These are phyloP conservation scores for Mimumesa dahlbomi DNA, from an alignment of 2,888 invertebrate species.

Conservation along the genomic window DNA sequence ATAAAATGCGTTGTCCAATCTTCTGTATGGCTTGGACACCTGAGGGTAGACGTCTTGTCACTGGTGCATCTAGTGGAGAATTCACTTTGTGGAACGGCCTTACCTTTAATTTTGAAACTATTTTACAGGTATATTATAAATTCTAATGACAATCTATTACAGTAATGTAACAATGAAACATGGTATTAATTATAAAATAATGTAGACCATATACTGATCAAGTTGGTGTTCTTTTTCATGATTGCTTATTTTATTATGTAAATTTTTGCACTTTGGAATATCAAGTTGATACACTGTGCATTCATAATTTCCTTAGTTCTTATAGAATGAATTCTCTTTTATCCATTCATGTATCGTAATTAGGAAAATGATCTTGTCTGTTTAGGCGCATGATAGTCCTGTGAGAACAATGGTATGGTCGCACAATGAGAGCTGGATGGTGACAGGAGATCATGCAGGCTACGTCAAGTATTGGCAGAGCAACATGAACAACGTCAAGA, in stretches of 20 bases:
- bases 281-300: background rate
- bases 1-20: conserved; percentile 99
- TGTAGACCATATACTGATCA: too few species aligned
- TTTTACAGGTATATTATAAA: conserved; percentile 89
- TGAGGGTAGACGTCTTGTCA: conserved; percentile 97
- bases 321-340: too few species aligned
- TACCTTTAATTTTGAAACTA: conserved; percentile 99
- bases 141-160: background rate
- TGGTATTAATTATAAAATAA: too few species aligned
- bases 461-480: conserved; percentile 99
- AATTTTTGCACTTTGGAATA: background rate
- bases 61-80: conserved; percentile 99
- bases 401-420: conserved; percentile 99
- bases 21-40: conserved; percentile 99
- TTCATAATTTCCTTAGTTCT: background rate
- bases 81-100: conserved; percentile 99
- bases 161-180: conserved; percentile 1
- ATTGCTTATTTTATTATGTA: background rate
- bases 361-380: conserved; percentile 43
- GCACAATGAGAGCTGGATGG: conserved; percentile 99
- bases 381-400: conserved; percentile 98
- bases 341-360: background rate
- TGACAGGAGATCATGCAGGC: conserved; percentile 98
- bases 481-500: conserved; percentile 99
- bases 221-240: background rate